phyloP scores from a whole-genome alignment of 1,140 invertebrate species.

The Lycorma delicatula region DNA sequence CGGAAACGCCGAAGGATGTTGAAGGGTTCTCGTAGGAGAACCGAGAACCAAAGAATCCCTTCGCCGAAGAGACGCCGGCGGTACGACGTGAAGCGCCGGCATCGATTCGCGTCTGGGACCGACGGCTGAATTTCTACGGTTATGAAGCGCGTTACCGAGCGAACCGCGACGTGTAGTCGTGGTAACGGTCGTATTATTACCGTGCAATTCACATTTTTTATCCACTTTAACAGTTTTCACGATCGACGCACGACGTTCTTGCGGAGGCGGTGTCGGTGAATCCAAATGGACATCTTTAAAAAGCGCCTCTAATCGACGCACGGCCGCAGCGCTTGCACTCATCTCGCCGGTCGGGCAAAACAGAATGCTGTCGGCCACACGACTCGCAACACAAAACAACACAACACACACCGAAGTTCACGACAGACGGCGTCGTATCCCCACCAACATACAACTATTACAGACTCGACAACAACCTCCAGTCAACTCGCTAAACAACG shows the following conservation, averaged over 20 bases:
- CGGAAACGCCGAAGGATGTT: slow-evolving; percentile 56
- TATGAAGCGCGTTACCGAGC: slow-evolving; percentile 27
- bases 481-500: no score
- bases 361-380: no score
- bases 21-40: slow-evolving; percentile 11
- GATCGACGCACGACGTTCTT: slow-evolving; percentile 7
- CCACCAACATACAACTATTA: no score
- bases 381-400: no score
- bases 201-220: slow-evolving; percentile 58
- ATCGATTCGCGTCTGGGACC: slow-evolving; percentile 39
- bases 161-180: slow-evolving; percentile 44
- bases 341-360: no score
- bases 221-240: slow-evolving; percentile 34
- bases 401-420: no score
- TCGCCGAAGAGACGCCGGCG: slow-evolving; percentile 34
- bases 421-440: no score
- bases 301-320: slow-evolving; percentile 58
- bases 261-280: slow-evolving; percentile 29
- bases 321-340: slow-evolving; percentile 42
- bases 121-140: slow-evolving; percentile 20
- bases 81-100: slow-evolving; percentile 25
- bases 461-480: no score
- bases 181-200: slow-evolving; percentile 50
- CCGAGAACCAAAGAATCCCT: slow-evolving; percentile 42
- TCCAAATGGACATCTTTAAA: slow-evolving; percentile 56